Base-by-base conservation (phyloP, 2,888 invertebrate genomes). In the Parnassius smintheus region DNA sequence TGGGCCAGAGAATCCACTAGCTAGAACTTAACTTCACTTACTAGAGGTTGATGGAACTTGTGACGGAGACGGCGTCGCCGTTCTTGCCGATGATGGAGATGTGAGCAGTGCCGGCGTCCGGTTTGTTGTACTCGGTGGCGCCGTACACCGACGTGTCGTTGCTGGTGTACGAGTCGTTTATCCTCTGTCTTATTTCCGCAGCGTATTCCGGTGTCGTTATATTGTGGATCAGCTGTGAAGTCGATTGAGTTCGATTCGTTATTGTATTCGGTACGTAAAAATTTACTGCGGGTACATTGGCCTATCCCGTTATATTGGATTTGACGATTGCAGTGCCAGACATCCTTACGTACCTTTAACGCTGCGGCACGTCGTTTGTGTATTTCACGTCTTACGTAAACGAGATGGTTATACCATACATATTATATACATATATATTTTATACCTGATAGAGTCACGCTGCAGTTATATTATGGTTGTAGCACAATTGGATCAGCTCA, bases 61-160 rank as follows among this genome's bases (percentile, higher is more conserved):
- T 99, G 0, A 96, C 94, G 0, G 98, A 95, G 0, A 99, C 97
- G 0, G 98, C 99, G 79, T 98, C 97, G 0, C 99, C 98, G 78
- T 97, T 95, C 3, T 93, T 92, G 1, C 95, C 96, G 25, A 98
- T 82, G 51, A 98, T 94, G 0, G 97, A 96, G 44, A 98, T 93
- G 77, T 99, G 99, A 0, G 98, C 95, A 0, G 99, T 99, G 46
- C 98, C 98, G 52, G 94, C 93, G 75, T 96, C 94, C 0, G 92
- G 91, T 63, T 92, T 85, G 67, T 80, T 87, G 76, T 92, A 93
- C 62, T 88, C 86, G 0, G 91, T 78, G 0, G 94, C 96, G 0
- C 96, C 96, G 75, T 97, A 97, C 72, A 94, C 88, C 4, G 83
- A 75, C 0, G 94, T 91, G 79, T 94, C 91, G 62, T 92, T 88